phyloP scores from a whole-genome alignment of 2,113 vertebrate genomes.

The Morone saxatilis region DNA sequence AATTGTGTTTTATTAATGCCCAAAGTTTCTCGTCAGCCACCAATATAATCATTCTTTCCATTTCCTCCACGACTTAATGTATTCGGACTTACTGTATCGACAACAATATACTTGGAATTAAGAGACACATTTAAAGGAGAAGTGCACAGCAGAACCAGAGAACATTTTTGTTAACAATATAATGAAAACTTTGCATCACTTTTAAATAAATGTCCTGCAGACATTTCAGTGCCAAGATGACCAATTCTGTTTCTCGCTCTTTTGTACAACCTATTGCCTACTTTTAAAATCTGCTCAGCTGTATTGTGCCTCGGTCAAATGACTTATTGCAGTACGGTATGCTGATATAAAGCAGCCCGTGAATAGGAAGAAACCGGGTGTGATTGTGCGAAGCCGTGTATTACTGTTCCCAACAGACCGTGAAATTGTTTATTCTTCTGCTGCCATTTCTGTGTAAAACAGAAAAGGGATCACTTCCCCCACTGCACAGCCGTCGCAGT shows the following conservation, averaged over 20 bases:
- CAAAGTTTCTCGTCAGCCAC: constrained; percentile 21
- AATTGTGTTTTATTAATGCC: constrained; percentile 65
- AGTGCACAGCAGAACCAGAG: background rate
- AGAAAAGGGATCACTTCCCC: constrained; percentile 55
- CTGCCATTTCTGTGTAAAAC: constrained; percentile 66
- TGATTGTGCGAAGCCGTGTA: constrained; percentile 53
- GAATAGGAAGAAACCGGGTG: constrained; percentile 46
- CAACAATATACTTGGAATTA: background rate
- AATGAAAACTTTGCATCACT: constrained; percentile 1
- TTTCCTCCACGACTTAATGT: constrained; percentile 29
- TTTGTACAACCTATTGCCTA: background rate
- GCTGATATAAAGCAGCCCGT: constrained; percentile 41
- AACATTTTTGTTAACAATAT: background rate
- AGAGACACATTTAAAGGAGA: constrained; percentile 17
- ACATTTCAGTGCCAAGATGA: background rate
- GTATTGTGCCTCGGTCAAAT: constrained; percentile 29
- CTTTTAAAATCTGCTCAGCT: constrained; percentile 12
- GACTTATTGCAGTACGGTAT: constrained; percentile 38
- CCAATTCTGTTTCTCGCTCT: background rate
- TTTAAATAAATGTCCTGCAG: constrained; percentile 16
- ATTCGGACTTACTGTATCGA: constrained; percentile 28
- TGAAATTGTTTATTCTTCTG: constrained; percentile 83
- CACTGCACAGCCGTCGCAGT: constrained; percentile 29
- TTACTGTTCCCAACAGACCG: constrained; percentile 64
- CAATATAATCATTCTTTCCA: constrained; percentile 25